Percentiles rank a stretch among this genome's conserved stretches.
These are phyloP conservation scores for Hoplodrina blanda DNA, from an alignment of 2,888 invertebrate genomes.

Conservation along the genomic window DNA sequence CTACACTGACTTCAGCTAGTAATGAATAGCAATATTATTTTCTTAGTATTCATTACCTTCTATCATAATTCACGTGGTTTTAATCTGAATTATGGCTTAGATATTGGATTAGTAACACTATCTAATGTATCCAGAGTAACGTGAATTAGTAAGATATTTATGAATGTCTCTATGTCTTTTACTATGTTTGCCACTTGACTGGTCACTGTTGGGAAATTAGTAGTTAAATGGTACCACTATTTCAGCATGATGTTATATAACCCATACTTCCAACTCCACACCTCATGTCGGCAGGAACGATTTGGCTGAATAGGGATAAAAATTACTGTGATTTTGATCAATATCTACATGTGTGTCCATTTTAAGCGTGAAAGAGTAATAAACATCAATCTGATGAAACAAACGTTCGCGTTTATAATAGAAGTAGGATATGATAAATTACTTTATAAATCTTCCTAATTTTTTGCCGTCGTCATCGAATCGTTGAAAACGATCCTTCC, in stretches of 20 bases:
- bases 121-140: slow-evolving; percentile 22
- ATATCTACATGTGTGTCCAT: too few relatives aligned
- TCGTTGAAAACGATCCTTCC: background rate
- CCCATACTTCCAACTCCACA: background rate
- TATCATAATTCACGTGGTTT: slow-evolving; percentile 17
- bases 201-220: background rate
- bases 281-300: too few relatives aligned
- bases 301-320: too few relatives aligned
- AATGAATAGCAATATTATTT: slow-evolving; percentile 33
- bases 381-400: too few relatives aligned
- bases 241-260: background rate
- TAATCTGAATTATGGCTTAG: slow-evolving; percentile 20
- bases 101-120: slow-evolving; percentile 36
- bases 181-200: background rate
- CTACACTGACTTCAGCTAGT: slow-evolving; percentile 1
- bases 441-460: too few relatives aligned
- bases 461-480: background rate
- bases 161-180: slow-evolving; percentile 5
- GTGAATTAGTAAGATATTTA: slow-evolving; percentile 36
- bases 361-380: too few relatives aligned
- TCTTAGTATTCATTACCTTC: slow-evolving; percentile 38
- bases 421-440: too few relatives aligned
- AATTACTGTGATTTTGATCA: background rate
- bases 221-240: background rate
- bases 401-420: too few relatives aligned